Percentiles rank a stretch among this genome's conserved stretches.
Conservation (phyloP, 2,888 invertebrate species). For the Cecidostiba fungosa region DNA sequence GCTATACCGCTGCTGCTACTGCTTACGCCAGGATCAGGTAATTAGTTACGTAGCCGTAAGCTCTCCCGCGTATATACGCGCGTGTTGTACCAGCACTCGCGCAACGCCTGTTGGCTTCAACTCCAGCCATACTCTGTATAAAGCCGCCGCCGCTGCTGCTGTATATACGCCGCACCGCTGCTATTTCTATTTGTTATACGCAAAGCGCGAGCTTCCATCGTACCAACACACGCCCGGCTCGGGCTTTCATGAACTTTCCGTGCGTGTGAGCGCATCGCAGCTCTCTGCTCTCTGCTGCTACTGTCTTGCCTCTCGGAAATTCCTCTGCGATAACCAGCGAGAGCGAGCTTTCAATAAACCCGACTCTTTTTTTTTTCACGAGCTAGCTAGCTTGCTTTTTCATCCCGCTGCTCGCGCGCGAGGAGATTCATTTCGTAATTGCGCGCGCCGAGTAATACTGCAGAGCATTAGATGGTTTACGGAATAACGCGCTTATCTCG, state of each 20-base stretch:
- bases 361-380: neutral
- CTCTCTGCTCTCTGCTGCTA: neutral
- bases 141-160: neutral
- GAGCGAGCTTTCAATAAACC: neutral
- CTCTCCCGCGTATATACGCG: constrained; percentile 61
- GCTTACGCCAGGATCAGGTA: constrained; percentile 75
- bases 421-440: neutral
- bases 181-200: constrained; percentile 29
- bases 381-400: neutral
- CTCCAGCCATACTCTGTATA: constrained; percentile 3
- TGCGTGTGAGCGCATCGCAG: neutral
- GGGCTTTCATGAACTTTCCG: constrained; percentile 12
- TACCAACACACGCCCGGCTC: neutral
- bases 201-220: neutral
- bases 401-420: neutral
- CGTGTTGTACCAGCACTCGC: neutral
- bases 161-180: neutral
- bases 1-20: constrained; percentile 69
- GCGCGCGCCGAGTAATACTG: constrained; percentile 6
- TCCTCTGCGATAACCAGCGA: constrained; percentile 22
- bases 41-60: constrained; percentile 79
- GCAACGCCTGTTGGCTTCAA: neutral
- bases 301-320: constrained; percentile 21
- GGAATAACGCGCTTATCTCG: too few relatives aligned
- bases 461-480: too few relatives aligned